Evolutionary conservation across 2,113 vertebrate genomes (phyloP), one percentile per base, ranked within the genome.

Genomic region (Hydrochoerus hydrochaeris): DNA sequence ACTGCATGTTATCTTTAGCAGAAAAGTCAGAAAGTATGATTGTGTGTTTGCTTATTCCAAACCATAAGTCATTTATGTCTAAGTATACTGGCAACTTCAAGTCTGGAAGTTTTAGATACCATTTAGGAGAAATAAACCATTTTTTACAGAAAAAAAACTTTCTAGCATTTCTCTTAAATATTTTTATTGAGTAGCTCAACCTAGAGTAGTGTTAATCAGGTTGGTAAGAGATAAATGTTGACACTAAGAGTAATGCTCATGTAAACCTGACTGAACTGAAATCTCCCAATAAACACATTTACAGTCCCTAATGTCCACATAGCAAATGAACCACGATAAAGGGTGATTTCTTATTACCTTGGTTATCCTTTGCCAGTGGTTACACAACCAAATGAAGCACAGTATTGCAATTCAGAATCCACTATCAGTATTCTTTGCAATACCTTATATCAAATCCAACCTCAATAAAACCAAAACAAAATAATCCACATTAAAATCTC

Each of bases 141-240:
- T n/a, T 63, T 46, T 63, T 87, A 78, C 6, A 90, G 88, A 90
- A 78, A 52, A 26, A 88, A 60, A 83, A 20, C 44, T 95, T n/a
- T 26, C 30, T 91, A 46, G 58, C 54, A 28, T 10, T 44, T 65
- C 16, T 92, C 84, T 80, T 65, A 90, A 92, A 91, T 65, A 65
- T 52, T 91, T 90, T 88, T 90, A 75, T 52, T 35, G 16, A 35
- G 82, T 78, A 28, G 22, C 26, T 94, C 46, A 82, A 86, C 52
- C 13, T 20, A 57, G 35, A 62, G 35, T 73, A 83, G 9, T 41
- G 14, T 52, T 65, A 88, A 57, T 1, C 46, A 93, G 38, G 52
- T 67, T 46, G 5, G 28, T 26, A 54, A 32, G 69, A 65, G 35
- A 73, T 52, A 63, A 87, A 71, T 22, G 1, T 19, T 63, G 20